Conservation (phyloP, 2,797 vertebrate species). For the Emydoidea blandingii region DNA sequence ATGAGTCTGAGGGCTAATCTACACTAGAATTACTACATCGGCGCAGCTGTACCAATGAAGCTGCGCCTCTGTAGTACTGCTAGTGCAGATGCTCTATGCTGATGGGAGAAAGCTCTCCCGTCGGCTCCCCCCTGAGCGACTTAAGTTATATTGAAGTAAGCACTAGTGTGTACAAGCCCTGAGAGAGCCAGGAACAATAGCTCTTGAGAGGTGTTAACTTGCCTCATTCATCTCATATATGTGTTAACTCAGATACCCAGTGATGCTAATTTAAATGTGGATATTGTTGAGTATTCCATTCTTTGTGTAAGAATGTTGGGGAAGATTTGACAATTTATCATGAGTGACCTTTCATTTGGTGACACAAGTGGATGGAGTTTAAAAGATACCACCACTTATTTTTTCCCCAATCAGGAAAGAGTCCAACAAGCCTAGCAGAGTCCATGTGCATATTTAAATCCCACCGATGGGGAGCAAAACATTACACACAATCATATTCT, state of each 20-base stretch:
- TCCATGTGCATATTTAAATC: slow-evolving; percentile 21
- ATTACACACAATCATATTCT: slow-evolving; percentile 53
- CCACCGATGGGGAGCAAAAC: slow-evolving; percentile 51
- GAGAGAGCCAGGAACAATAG: background rate
- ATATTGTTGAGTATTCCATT: background rate
- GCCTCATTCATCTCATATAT: background rate
- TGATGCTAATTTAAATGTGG: background rate
- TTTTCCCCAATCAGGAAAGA: background rate
- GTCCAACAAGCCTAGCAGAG: slow-evolving; percentile 64
- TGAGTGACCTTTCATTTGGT: background rate
- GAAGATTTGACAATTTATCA: background rate
- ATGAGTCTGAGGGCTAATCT: background rate
- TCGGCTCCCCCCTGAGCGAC: too few relatives aligned
- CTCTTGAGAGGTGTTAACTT: background rate
- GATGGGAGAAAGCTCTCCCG: too few relatives aligned
- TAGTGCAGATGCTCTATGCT: too few relatives aligned
- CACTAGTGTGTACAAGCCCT: too few relatives aligned
- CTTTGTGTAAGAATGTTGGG: accelerated
- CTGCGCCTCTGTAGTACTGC: too few relatives aligned
- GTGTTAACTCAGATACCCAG: background rate
- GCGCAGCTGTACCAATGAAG: too few relatives aligned
- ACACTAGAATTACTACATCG: too few relatives aligned
- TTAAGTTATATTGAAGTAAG: too few relatives aligned
- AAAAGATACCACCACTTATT: background rate
- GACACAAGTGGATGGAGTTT: background rate